Conservation (phyloP, 2,888 invertebrate species). For the Gymnocheta viridis region DNA sequence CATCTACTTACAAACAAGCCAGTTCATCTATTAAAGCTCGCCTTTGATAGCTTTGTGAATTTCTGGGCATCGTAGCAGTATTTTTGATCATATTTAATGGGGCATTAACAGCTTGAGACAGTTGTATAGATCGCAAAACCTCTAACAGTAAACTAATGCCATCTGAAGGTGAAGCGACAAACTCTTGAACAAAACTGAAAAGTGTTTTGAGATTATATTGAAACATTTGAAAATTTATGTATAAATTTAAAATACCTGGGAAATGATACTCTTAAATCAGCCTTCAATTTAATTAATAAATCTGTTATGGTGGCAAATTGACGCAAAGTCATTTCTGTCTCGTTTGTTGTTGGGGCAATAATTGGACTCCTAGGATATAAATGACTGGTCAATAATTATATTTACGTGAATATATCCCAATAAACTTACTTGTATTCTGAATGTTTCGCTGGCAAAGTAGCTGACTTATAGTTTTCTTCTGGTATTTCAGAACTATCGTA, state of each 20-base stretch:
- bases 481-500: conserved; percentile 77
- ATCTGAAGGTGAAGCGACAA: conserved; percentile 93
- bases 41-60: conserved; percentile 87
- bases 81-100: conserved; percentile 75
- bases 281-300: conserved; percentile 91
- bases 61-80: conserved; percentile 82
- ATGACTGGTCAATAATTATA: background rate
- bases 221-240: background rate
- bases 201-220: background rate
- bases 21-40: conserved; percentile 92
- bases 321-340: conserved; percentile 92
- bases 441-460: conserved; percentile 80
- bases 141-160: conserved; percentile 93
- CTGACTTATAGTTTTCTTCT: conserved; percentile 74
- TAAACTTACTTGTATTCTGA: conserved; percentile 80
- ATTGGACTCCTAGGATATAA: conserved; percentile 85
- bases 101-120: conserved; percentile 87
- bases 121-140: conserved; percentile 92
- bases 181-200: conserved; percentile 94
- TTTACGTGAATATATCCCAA: background rate
- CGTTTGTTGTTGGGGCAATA: conserved; percentile 84
- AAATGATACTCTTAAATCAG: conserved; percentile 93
- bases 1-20: conserved; percentile 87
- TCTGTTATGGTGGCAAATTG: conserved; percentile 95
- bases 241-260: conserved; percentile 86